phyloP scores from a whole-genome alignment of 2,888 invertebrate species.

The Agrotis exclamationis region DNA sequence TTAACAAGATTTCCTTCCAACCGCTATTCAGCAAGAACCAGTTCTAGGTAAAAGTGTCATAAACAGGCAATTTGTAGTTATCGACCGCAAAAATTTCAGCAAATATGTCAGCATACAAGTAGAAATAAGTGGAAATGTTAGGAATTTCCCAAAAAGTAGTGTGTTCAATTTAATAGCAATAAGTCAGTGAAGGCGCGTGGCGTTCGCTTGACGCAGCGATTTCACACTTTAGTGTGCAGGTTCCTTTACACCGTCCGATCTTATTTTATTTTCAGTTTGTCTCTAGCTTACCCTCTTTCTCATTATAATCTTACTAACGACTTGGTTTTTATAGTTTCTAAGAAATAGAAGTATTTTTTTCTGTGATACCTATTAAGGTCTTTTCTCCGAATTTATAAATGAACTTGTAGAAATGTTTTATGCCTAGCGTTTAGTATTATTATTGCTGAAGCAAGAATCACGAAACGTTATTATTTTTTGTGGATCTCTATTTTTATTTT shows the following conservation, averaged over 20 bases:
- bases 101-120: slow-evolving; percentile 61
- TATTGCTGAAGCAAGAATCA: neutral
- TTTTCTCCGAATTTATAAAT: slow-evolving; percentile 11
- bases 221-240: slow-evolving; percentile 68
- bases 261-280: neutral
- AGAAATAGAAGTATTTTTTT: slow-evolving; percentile 6
- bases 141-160: slow-evolving; percentile 72
- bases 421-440: slow-evolving; percentile 13
- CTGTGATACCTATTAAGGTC: neutral
- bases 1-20: slow-evolving; percentile 3
- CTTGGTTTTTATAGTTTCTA: slow-evolving; percentile 18
- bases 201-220: slow-evolving; percentile 76
- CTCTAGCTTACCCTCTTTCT: neutral
- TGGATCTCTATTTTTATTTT: neutral
- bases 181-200: slow-evolving; percentile 73
- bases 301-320: slow-evolving; percentile 26
- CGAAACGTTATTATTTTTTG: neutral
- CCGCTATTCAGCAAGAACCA: slow-evolving; percentile 25
- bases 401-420: slow-evolving; percentile 7
- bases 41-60: slow-evolving; percentile 41
- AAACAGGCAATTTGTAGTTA: slow-evolving; percentile 37
- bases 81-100: slow-evolving; percentile 44
- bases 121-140: slow-evolving; percentile 59
- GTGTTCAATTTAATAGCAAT: slow-evolving; percentile 82
- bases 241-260: slow-evolving; percentile 68